Evolutionary conservation across 1,140 invertebrate species (phyloP).

Genomic region (Scaptomyza hsui): DNA sequence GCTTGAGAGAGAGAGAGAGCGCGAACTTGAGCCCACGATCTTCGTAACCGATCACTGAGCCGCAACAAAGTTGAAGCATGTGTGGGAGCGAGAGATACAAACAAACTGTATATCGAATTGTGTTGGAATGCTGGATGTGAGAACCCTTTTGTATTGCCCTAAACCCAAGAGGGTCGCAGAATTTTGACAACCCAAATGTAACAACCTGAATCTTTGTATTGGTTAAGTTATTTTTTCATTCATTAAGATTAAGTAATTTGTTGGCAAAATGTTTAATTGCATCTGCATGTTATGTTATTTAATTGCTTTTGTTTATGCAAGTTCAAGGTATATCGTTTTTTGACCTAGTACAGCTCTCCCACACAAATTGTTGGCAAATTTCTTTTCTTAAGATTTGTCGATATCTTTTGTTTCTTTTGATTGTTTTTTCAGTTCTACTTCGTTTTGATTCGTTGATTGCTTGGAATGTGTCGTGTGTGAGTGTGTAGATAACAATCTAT

Average conservation of each 20-base stretch:
- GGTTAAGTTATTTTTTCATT: too few relatives aligned
- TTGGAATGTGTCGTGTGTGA: slow-evolving; percentile 58
- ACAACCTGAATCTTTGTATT: too few relatives aligned
- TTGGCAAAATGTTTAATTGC: too few relatives aligned
- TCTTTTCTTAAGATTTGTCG: slow-evolving; percentile 6
- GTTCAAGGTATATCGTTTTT: slow-evolving; percentile 25
- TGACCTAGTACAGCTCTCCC: slow-evolving; percentile 5
- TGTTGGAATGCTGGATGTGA: slow-evolving; percentile 19
- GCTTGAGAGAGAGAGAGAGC: slow-evolving; percentile 17
- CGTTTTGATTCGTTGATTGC: slow-evolving; percentile 58
- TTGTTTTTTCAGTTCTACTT: slow-evolving; percentile 28
- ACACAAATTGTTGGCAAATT: slow-evolving; percentile 8
- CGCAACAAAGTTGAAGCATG: neutral
- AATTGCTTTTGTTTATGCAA: slow-evolving; percentile 5
- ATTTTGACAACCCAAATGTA: too few relatives aligned
- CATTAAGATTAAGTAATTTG: too few relatives aligned
- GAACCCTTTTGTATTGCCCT: neutral
- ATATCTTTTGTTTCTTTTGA: slow-evolving; percentile 44
- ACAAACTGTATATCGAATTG: neutral
- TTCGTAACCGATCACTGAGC: slow-evolving; percentile 26
- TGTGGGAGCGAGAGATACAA: slow-evolving; percentile 4
- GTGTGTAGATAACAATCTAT: slow-evolving; percentile 33
- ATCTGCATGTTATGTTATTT: too few relatives aligned
- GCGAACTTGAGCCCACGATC: slow-evolving; percentile 33
- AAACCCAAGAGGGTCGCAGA: neutral